A percentile compares a stretch with the other conserved stretches of the same genome.
phyloP scores from a whole-genome alignment of 1,140 invertebrate genomes.

The Danaus melanippus region DNA sequence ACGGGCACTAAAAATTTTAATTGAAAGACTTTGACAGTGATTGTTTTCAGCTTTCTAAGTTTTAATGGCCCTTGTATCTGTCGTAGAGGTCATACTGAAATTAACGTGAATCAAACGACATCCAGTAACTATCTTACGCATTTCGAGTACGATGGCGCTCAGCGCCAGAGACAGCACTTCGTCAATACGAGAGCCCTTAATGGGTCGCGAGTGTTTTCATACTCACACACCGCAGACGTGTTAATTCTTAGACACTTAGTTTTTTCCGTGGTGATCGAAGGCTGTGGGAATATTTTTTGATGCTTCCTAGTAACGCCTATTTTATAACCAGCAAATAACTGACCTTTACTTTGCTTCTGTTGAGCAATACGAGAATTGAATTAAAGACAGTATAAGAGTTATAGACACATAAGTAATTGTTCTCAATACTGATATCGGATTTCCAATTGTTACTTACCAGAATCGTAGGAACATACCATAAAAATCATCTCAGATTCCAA shows the following conservation, averaged over 20 bases:
- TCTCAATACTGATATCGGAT: conserved; percentile 37
- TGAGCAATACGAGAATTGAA: too few relatives aligned
- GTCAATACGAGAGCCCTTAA: conserved; percentile 60
- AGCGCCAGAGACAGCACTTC: conserved; percentile 50
- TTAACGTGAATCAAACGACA: conserved; percentile 66
- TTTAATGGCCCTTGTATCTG: conserved; percentile 35
- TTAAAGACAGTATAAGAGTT: too few relatives aligned
- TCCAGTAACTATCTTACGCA: conserved; percentile 57
- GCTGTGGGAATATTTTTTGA: conserved; percentile 68
- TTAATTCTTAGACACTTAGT: conserved; percentile 69
- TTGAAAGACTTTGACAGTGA: conserved; percentile 26
- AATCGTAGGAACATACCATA: conserved; percentile 45
- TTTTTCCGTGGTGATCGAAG: conserved; percentile 64
- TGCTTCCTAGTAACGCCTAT: conserved; percentile 62
- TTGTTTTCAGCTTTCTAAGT: conserved; percentile 1
- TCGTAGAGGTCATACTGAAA: conserved; percentile 34
- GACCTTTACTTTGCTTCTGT: too few relatives aligned
- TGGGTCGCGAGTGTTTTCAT: conserved; percentile 63
- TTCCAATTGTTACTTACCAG: conserved; percentile 35
- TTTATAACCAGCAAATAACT: conserved; percentile 62
- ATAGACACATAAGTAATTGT: conserved; percentile 36
- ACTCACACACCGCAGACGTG: conserved; percentile 65
- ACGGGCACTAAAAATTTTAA: conserved; percentile 18
- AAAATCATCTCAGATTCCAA: conserved; percentile 65
- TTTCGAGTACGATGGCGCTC: conserved; percentile 37